These are phyloP conservation scores for Anguilla megastoma DNA, from an alignment of 2,797 vertebrate genomes.

Conservation along the genomic window DNA sequence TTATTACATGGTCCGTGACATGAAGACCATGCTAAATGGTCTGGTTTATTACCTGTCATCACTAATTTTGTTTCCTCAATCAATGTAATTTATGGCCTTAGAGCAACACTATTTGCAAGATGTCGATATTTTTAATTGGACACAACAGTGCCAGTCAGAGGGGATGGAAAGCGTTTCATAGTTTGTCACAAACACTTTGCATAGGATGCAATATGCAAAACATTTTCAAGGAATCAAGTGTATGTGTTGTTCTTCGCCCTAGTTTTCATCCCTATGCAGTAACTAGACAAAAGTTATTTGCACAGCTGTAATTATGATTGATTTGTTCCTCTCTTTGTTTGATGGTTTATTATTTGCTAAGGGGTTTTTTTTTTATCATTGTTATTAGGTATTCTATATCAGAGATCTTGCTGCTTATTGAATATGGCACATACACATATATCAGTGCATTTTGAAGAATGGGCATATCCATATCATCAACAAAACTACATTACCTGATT, in stretches of 20 bases:
- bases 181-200: neutral
- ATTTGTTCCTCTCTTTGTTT: neutral
- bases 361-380: neutral
- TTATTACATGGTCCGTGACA: neutral
- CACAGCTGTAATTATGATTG: neutral
- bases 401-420: no score
- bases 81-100: constrained; percentile 8
- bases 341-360: no score
- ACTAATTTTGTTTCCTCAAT: constrained; percentile 4
- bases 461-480: neutral
- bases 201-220: neutral
- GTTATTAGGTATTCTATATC: neutral
- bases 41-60: neutral
- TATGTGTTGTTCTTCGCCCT: neutral
- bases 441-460: neutral
- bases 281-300: neutral
- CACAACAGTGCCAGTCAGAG: neutral
- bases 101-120: neutral
- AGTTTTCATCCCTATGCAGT: neutral
- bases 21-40: neutral
- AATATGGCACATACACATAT: neutral
- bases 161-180: neutral
- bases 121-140: neutral
- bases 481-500: neutral
- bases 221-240: neutral